These are phyloP conservation scores for Hassar affinis DNA, from an alignment of 2,113 vertebrate species.

Conservation along the genomic window DNA sequence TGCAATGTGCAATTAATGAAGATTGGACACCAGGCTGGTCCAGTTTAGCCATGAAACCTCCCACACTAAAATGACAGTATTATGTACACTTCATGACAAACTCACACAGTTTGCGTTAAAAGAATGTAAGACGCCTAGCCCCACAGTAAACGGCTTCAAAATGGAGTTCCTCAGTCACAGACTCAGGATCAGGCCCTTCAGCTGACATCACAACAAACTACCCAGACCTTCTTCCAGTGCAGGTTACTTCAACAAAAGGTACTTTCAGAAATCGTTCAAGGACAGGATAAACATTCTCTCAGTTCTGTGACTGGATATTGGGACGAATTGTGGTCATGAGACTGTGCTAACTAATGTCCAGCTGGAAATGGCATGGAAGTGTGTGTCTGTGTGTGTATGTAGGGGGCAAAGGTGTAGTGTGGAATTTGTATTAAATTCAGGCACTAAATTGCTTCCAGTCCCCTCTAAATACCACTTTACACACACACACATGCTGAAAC, in stretches of 20 bases:
- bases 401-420: slow-evolving; percentile 13
- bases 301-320: background rate
- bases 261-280: too few relatives aligned
- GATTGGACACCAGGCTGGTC: too few relatives aligned
- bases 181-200: background rate
- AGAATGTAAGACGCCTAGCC: background rate
- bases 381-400: background rate
- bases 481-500: background rate
- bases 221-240: background rate
- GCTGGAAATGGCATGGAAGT: background rate
- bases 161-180: background rate
- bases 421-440: slow-evolving; percentile 39
- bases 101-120: background rate
- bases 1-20: too few relatives aligned
- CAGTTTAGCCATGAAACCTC: too few relatives aligned
- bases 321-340: background rate
- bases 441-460: slow-evolving; percentile 31
- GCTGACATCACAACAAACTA: too few relatives aligned
- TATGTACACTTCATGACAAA: background rate
- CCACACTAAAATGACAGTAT: too few relatives aligned
- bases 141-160: background rate
- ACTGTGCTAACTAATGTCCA: background rate
- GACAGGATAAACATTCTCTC: too few relatives aligned
- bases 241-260: background rate
- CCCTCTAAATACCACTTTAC: background rate